Base-by-base conservation (phyloP, 2,888 invertebrate genomes). In the Dichetophora obliterata region DNA sequence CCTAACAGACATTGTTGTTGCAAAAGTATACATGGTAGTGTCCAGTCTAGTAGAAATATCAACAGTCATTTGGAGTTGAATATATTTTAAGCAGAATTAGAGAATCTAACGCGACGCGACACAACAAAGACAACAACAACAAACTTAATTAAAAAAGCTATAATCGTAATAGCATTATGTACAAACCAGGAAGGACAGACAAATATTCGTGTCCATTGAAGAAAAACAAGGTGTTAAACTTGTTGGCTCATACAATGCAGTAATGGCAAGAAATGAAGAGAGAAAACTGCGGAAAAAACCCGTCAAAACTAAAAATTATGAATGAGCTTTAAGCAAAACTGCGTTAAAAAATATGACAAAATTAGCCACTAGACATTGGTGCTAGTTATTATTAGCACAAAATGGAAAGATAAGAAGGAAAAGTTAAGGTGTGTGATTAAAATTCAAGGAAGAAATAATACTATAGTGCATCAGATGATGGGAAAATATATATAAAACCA, bases 141-240 rank as follows among this genome's bases (percentile, higher is more conserved):
- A 48, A 66, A 66, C 22, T 31, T 66, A 66, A 66, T 66, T 66
- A 66, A 66, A 66, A 66, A 66, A 66, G 66, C 48, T 43, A 66
- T 66, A 66, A 43, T 66, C 66, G 22, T 8, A 63, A 31, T 3
- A 19, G 19, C 52, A 34, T 63, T n/a, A 14, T 5, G n/a, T 19
- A 5, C 34, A 31, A 31, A n/a, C 63, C 14, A 16, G 14, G 16
- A 63, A 27, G 34, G 63, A 31, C 63, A 31, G 63, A 63, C 63
- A 31, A 27, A 22, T 16, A 54, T 54, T n/a, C 54, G n/a, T 54
- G 54, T n/a, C 8, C 54, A 54, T 54, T 22, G 1, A 8, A 5
- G n/a, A 27, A 61, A 31, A 63, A 63, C 14, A 63, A 63, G 63
- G 63, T 34, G 63, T 34, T 34, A 34, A 37, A 63, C 63, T 63